A percentile compares a stretch with the other conserved stretches of the same genome.
These are phyloP conservation scores for Turnix velox DNA, from an alignment of 2,113 vertebrate genomes.

Conservation along the genomic window DNA sequence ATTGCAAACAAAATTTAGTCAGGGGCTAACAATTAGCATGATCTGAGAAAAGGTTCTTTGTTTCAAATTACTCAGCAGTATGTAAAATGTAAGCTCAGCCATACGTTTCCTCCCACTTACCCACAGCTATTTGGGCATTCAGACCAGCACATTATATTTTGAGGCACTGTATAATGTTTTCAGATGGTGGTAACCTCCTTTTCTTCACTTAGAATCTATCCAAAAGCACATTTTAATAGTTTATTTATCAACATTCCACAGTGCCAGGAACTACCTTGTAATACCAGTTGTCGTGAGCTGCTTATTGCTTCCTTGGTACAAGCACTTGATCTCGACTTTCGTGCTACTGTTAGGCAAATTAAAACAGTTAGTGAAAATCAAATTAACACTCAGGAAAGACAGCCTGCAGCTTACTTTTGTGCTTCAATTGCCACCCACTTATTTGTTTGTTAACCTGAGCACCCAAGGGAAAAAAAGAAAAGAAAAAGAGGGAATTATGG, in stretches of 20 bases:
- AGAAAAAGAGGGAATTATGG: neutral
- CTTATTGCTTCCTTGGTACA: neutral
- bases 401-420: constrained; percentile 1
- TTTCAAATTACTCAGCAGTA: neutral
- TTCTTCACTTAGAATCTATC: neutral
- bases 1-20: neutral
- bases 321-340: neutral
- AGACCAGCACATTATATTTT: neutral
- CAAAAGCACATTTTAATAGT: neutral
- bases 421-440: constrained; percentile 12
- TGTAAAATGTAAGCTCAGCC: neutral
- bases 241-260: neutral
- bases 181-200: neutral
- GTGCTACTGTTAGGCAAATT: constrained; percentile 18
- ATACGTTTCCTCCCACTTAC: neutral
- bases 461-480: neutral
- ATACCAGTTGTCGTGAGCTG: neutral
- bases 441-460: constrained; percentile 35
- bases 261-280: neutral
- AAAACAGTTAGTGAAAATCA: constrained; percentile 51
- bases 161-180: neutral
- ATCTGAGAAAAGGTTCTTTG: neutral
- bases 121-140: neutral
- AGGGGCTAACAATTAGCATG: neutral
- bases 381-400: constrained; percentile 16